phyloP scores from a whole-genome alignment of 37 sponge, comb jelly and placozoan species.

The Agelas oroides region DNA sequence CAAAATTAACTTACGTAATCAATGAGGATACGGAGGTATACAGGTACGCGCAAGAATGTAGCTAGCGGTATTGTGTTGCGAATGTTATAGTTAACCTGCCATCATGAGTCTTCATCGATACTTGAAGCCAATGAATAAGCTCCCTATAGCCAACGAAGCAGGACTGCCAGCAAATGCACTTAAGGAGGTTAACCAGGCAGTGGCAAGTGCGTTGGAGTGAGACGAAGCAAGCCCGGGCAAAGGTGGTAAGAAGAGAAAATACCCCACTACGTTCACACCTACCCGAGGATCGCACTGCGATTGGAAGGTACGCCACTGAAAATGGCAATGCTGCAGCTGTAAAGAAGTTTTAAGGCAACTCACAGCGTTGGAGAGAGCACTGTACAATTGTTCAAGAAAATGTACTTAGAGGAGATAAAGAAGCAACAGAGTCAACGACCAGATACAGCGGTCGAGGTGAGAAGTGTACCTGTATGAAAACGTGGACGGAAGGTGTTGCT shows the following conservation, averaged over 20 bases:
- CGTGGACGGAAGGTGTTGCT: constrained; percentile 18
- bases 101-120: too few relatives aligned
- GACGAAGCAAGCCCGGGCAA: background rate
- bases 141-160: too few relatives aligned
- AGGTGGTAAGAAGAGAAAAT: background rate
- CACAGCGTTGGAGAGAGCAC: constrained; percentile 31
- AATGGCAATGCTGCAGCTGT: constrained; percentile 42
- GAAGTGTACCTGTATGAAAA: constrained; percentile 2
- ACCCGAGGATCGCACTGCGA: constrained; percentile 5
- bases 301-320: constrained; percentile 10
- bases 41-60: too few relatives aligned
- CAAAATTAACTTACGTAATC: too few relatives aligned
- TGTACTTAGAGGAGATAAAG: constrained; percentile 18
- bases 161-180: background rate
- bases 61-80: too few relatives aligned
- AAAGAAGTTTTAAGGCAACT: constrained; percentile 10
- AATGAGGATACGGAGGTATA: too few relatives aligned
- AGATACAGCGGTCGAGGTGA: background rate
- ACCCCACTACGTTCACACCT: constrained; percentile 1
- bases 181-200: constrained; percentile 9
- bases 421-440: background rate
- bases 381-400: background rate
- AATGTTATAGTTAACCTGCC: too few relatives aligned
- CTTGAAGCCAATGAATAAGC: too few relatives aligned
- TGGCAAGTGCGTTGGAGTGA: background rate